Evolutionary conservation across 2,797 vertebrate species (phyloP).

Genomic region (Tapera naevia): DNA sequence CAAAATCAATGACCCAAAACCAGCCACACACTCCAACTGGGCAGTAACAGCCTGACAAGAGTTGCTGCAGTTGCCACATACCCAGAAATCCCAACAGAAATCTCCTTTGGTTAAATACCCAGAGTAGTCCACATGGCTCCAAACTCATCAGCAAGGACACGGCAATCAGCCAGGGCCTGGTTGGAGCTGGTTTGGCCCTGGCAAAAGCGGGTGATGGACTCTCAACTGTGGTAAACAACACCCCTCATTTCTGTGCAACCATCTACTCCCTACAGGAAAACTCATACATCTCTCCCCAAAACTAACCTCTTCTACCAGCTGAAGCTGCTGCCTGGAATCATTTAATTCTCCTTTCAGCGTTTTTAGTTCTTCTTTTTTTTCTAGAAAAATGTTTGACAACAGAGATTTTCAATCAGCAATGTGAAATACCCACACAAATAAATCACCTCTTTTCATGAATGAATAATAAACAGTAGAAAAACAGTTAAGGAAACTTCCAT

Average conservation of each 20-base stretch:
- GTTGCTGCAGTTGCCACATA: background rate
- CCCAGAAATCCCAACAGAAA: background rate
- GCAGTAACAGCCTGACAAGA: background rate
- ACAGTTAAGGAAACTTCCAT: background rate
- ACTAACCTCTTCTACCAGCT: constrained; percentile 74
- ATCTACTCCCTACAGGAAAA: background rate
- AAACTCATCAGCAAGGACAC: background rate
- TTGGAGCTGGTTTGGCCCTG: background rate
- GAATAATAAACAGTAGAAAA: background rate
- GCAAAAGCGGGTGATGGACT: background rate
- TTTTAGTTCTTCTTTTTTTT: constrained; percentile 74
- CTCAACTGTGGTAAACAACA: background rate
- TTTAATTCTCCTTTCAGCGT: constrained; percentile 71
- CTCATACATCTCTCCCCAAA: rapidly evolving
- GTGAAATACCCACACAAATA: background rate
- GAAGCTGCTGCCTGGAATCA: constrained; percentile 66
- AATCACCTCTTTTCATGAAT: background rate
- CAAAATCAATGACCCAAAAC: background rate
- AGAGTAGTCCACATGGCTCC: background rate
- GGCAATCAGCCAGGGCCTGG: background rate
- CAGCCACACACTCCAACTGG: background rate
- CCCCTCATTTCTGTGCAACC: background rate
- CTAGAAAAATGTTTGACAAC: constrained; percentile 58
- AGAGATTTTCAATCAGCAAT: background rate
- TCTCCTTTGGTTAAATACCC: background rate